phyloP scores from a whole-genome alignment of 2,113 vertebrate genomes.

The Hemibates koningsi region DNA sequence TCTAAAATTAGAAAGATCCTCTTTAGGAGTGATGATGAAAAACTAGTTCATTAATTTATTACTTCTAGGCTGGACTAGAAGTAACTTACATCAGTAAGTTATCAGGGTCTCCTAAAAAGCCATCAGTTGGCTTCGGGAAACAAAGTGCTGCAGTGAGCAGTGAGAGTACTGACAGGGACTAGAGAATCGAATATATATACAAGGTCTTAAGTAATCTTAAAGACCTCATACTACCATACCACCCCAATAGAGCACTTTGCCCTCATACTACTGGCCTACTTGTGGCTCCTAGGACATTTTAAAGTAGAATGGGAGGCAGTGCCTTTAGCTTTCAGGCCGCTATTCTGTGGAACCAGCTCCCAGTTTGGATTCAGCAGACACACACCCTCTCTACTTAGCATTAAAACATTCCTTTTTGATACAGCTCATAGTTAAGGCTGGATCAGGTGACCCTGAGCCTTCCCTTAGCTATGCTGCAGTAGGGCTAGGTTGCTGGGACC shows the following conservation, averaged over 20 bases:
- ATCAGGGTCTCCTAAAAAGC: background rate
- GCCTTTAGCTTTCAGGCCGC: background rate
- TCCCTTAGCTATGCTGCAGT: background rate
- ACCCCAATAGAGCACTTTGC: background rate
- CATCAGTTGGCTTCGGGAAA: background rate
- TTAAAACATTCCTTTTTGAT: background rate
- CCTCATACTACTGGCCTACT: background rate
- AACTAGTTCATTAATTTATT: background rate
- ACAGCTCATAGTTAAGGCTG: background rate
- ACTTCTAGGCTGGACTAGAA: background rate
- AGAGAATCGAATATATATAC: background rate
- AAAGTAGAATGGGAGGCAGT: background rate
- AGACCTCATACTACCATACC: background rate
- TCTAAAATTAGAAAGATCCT: background rate
- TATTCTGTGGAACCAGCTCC: background rate
- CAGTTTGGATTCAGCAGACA: background rate
- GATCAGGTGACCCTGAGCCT: background rate
- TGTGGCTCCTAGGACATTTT: background rate
- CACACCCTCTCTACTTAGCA: background rate
- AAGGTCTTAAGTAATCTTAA: background rate
- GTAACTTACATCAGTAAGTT: background rate
- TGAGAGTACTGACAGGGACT: background rate
- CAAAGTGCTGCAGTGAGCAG: background rate
- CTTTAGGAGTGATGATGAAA: background rate
- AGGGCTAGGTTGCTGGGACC: background rate